A percentile compares a stretch with the other conserved stretches of the same genome.
phyloP scores from a whole-genome alignment of 2,797 vertebrate species.

The Poecilia picta region DNA sequence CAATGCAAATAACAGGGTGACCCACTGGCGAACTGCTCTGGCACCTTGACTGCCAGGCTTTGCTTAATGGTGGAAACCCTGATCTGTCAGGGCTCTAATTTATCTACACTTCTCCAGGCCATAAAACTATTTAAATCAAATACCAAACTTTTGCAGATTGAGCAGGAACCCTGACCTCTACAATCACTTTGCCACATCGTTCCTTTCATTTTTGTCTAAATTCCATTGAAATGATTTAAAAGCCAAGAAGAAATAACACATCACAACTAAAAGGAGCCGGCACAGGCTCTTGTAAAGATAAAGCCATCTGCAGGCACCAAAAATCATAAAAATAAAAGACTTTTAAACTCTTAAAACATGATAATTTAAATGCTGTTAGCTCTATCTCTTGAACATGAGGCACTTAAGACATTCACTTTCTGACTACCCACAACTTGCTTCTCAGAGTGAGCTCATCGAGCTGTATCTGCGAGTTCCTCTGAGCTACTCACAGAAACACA shows the following conservation, averaged over 20 bases:
- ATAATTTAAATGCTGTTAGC: constrained; percentile 18
- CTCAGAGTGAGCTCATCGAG: constrained; percentile 25
- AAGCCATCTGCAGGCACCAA: constrained; percentile 10
- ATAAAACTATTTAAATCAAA: not conserved
- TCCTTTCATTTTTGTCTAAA: constrained; percentile 17
- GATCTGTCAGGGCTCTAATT: not conserved
- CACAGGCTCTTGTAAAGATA: constrained; percentile 16
- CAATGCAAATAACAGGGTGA: no score
- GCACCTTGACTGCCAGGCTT: no score
- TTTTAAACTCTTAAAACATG: constrained; percentile 25
- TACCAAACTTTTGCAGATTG: not conserved
- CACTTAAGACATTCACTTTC: constrained; percentile 24
- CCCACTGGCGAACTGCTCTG: no score
- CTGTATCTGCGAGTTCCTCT: constrained; percentile 11
- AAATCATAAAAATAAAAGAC: not conserved
- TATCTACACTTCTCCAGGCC: not conserved
- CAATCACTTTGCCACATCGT: constrained; percentile 12
- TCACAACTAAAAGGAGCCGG: not conserved
- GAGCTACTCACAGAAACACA: constrained; percentile 16
- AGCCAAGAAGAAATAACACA: not conserved
- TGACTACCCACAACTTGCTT: constrained; percentile 10
- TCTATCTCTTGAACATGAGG: constrained; percentile 30
- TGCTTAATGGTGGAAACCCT: no score
- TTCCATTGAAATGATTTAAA: constrained; percentile 20
- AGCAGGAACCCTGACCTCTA: constrained; percentile 18